Percentiles rank a stretch among this genome's conserved stretches.
Evolutionary conservation across 2,113 vertebrate species (phyloP).

Genomic region (Dasyornis broadbenti): DNA sequence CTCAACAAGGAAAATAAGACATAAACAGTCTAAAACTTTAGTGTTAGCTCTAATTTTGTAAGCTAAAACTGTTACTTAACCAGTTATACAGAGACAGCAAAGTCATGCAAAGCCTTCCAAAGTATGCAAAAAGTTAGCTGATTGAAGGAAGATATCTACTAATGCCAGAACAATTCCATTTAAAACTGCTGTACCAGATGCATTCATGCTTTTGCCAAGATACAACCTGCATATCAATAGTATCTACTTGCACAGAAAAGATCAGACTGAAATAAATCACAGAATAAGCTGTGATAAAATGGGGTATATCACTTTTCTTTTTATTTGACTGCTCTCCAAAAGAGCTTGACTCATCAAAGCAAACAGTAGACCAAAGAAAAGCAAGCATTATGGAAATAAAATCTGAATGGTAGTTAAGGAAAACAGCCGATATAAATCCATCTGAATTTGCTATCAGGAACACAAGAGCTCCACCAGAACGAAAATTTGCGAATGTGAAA

Average conservation of each 20-base stretch:
- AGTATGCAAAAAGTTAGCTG: background rate
- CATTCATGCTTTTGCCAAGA: background rate
- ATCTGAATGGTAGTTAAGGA: background rate
- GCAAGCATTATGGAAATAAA: constrained; percentile 4
- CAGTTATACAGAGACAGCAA: background rate
- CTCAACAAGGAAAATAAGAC: background rate
- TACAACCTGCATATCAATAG: background rate
- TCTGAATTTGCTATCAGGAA: constrained; percentile 21
- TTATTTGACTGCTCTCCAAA: background rate
- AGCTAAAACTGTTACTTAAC: background rate
- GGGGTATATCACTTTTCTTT: background rate
- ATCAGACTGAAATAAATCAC: background rate
- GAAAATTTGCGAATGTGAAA: background rate
- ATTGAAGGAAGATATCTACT: background rate
- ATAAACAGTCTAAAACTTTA: background rate
- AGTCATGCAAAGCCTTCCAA: background rate
- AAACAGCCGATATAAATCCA: background rate
- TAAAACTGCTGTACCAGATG: background rate
- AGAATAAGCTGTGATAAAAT: background rate
- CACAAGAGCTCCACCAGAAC: background rate
- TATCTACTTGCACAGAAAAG: background rate
- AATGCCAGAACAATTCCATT: background rate
- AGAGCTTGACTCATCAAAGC: constrained; percentile 7
- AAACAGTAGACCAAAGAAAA: background rate
- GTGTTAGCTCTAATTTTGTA: background rate